These are phyloP conservation scores for Heteromurus nitidus DNA, from an alignment of 2,888 invertebrate species.

Conservation along the genomic window DNA sequence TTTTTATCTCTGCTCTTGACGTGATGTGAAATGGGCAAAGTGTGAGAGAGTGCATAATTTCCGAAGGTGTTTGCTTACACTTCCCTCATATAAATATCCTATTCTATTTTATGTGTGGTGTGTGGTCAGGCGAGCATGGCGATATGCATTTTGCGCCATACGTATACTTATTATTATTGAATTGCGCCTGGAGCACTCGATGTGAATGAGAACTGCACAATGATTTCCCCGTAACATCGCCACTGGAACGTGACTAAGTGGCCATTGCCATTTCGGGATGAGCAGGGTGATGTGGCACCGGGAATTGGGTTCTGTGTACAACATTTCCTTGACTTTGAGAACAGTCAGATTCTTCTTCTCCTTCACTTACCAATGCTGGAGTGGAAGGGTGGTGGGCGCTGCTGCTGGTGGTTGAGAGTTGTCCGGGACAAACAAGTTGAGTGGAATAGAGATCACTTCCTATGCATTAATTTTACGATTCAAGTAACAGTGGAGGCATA, in stretches of 20 bases:
- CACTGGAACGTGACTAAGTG: slow-evolving; percentile 50
- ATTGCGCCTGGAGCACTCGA: neutral
- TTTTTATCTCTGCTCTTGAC: too few species aligned
- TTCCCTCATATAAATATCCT: too few species aligned
- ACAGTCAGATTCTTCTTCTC: neutral
- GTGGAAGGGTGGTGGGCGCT: neutral
- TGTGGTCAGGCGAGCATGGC: neutral
- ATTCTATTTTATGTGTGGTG: neutral
- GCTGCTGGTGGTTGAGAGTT: neutral
- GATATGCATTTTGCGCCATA: neutral
- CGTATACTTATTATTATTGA: neutral
- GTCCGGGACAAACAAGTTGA: slow-evolving; percentile 11
- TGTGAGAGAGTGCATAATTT: too few species aligned
- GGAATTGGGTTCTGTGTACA: slow-evolving; percentile 1
- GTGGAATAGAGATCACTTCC: slow-evolving; percentile 26
- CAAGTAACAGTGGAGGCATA: slow-evolving; percentile 24
- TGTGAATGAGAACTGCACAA: slow-evolving; percentile 41
- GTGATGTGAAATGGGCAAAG: too few species aligned
- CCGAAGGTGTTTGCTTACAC: too few species aligned
- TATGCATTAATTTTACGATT: slow-evolving; percentile 43
- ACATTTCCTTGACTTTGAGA: slow-evolving; percentile 14
- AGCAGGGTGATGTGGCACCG: neutral
- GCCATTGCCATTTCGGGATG: slow-evolving; percentile 33
- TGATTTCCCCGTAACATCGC: slow-evolving; percentile 42
- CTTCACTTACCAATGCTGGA: neutral